Evolutionary conservation across 2,797 vertebrate genomes (phyloP), one percentile per base, ranked within the genome.

Genomic region (Rhynchotus rufescens): DNA sequence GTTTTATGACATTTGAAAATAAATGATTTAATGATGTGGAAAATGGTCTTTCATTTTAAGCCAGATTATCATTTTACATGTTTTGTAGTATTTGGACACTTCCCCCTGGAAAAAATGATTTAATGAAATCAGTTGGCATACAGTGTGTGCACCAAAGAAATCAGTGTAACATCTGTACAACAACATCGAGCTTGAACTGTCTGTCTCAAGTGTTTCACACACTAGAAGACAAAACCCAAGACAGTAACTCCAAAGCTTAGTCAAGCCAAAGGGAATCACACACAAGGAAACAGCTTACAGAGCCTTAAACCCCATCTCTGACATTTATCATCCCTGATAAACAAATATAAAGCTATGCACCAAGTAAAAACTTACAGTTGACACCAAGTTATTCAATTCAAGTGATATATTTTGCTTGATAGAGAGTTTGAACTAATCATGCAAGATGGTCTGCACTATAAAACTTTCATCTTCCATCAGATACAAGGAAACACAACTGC

Each of bases 1-100:
- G 8, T 59, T 92, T 75, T 30, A 64, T 82, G 62, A 91, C 42
- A 95, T 88, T 57, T 71, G 67, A 86, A 95, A 96, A 94, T 52
- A 95, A 93, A 77, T 77, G 22, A 83, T 94, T 88, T 90, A 92
- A 95, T 95, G 42, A 90, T 49, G 28, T 86, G n/a, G 80, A 92
- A 95, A 96, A 90, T 66, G 28, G 38, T 74, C 82, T 89, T 91
- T 92, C 42, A 84, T 64, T 79, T 60, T 83, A 86, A 68, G 85
- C 94, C 52, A 86, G 83, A 88, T 74, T 92, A 42, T 78, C 88
- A 80, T 84, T 95, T 96, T 66, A 88, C 19, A 38, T 15, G 25
- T 84, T 93, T 84, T 80, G 25, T 40, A 74, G 44, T 82, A 21
- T 45, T 79, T 59, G 66, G 65, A 71, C 54, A 62, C 77, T 73